Evolutionary conservation across 2,888 invertebrate genomes (phyloP).

Genomic region (Spilosoma lubricipeda): DNA sequence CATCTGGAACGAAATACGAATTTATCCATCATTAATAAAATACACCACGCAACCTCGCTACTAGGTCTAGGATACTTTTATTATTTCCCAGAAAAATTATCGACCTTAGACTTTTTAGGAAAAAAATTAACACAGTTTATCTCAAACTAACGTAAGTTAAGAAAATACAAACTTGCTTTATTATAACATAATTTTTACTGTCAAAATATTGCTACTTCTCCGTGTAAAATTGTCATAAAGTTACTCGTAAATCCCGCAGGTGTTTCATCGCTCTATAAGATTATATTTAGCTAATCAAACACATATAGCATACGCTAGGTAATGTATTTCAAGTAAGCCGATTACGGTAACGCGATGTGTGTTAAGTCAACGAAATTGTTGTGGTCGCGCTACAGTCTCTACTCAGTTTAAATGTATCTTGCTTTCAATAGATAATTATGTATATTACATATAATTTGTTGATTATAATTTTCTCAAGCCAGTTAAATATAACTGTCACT

Average conservation of each 20-base stretch:
- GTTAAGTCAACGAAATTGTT: not conserved
- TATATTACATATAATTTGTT: not conserved
- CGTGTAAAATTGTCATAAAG: conserved; percentile 6
- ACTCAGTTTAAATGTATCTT: not conserved
- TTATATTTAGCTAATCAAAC: conserved; percentile 26
- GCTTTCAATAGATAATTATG: not conserved
- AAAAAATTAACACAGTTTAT: not conserved
- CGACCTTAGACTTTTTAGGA: no score
- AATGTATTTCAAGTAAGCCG: not conserved
- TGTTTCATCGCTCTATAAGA: conserved; percentile 25
- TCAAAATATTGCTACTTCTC: conserved; percentile 24
- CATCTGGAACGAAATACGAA: not conserved
- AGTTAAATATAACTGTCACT: not conserved
- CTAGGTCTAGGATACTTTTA: not conserved
- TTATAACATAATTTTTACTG: conserved; percentile 8
- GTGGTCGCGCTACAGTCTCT: not conserved
- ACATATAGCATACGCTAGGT: conserved; percentile 22
- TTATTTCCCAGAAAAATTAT: no score
- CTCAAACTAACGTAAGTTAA: not conserved
- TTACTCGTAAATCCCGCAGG: conserved; percentile 35
- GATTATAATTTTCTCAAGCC: not conserved
- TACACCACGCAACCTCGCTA: not conserved
- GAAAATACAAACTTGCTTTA: conserved; percentile 6
- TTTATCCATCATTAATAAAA: not conserved
- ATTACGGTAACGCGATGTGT: not conserved